Evolutionary conservation across 2,113 vertebrate genomes (phyloP).

Genomic region (Pseudorectes ferrugineus): DNA sequence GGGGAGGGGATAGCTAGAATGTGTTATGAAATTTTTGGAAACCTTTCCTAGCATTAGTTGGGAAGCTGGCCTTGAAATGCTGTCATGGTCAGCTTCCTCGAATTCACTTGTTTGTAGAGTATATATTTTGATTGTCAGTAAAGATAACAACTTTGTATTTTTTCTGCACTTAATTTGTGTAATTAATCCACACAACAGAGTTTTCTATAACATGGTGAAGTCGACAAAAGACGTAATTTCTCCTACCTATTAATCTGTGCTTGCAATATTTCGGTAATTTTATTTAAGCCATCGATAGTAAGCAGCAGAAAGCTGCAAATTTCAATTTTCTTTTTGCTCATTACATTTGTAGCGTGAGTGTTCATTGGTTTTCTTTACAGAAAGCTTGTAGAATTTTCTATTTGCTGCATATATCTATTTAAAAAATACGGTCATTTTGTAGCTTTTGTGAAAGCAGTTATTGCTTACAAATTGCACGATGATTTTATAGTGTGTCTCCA

Average conservation of each 20-base stretch:
- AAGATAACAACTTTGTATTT: slow-evolving; percentile 54
- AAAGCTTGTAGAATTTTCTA: slow-evolving; percentile 39
- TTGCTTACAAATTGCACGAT: background rate
- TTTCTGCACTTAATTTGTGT: slow-evolving; percentile 62
- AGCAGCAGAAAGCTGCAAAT: slow-evolving; percentile 36
- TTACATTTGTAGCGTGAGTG: background rate
- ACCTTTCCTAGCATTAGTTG: slow-evolving; percentile 45
- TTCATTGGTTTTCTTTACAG: slow-evolving; percentile 30
- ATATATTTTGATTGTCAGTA: slow-evolving; percentile 54
- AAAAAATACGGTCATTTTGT: background rate
- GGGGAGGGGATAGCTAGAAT: slow-evolving; percentile 39
- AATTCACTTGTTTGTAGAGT: slow-evolving; percentile 44
- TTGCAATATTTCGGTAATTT: slow-evolving; percentile 50
- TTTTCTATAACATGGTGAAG: slow-evolving; percentile 27
- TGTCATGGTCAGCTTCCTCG: slow-evolving; percentile 29
- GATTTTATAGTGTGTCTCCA: slow-evolving; percentile 47
- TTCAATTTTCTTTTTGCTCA: background rate
- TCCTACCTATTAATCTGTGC: slow-evolving; percentile 55
- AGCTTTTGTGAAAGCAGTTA: background rate
- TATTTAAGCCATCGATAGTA: slow-evolving; percentile 37
- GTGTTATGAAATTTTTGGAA: slow-evolving; percentile 15
- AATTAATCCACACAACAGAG: slow-evolving; percentile 39
- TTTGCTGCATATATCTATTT: slow-evolving; percentile 25
- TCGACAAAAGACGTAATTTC: background rate
- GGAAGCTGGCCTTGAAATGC: slow-evolving; percentile 7